phyloP scores from a whole-genome alignment of 1,140 invertebrate genomes.

The Caenorhabditis inopinata region DNA sequence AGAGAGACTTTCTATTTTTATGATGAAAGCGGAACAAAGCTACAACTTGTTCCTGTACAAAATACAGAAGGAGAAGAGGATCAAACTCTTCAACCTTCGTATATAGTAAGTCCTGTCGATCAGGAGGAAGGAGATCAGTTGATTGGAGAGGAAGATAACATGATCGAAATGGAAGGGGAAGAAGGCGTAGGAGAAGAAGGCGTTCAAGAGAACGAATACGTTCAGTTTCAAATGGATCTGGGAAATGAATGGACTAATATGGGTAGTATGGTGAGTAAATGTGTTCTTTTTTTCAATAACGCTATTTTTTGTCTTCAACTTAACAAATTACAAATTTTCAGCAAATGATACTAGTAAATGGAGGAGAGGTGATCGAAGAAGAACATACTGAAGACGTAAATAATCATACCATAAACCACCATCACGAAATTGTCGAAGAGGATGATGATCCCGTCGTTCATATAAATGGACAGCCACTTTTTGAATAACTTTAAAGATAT shows the following conservation, averaged over 20 bases:
- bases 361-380: neutral
- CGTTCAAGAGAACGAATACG: neutral
- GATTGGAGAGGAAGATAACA: neutral
- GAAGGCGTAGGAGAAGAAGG: neutral
- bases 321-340: neutral
- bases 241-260: neutral
- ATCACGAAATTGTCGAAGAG: neutral
- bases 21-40: neutral
- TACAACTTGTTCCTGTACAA: neutral
- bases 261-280: neutral
- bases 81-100: neutral
- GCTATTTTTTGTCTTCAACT: neutral
- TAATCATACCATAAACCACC: neutral
- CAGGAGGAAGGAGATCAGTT: neutral
- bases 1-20: neutral
- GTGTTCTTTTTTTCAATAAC: too few relatives aligned
- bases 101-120: neutral
- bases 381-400: neutral
- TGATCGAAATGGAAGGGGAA: neutral
- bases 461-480: constrained; percentile 18
- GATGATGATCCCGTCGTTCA: neutral
- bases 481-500: neutral
- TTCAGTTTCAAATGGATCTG: constrained; percentile 1
- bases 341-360: constrained; percentile 21
- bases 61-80: neutral